A percentile compares a stretch with the other conserved stretches of the same genome.
phyloP scores from a whole-genome alignment of 2,797 vertebrate species.

The Oceanodroma leucorhoa region DNA sequence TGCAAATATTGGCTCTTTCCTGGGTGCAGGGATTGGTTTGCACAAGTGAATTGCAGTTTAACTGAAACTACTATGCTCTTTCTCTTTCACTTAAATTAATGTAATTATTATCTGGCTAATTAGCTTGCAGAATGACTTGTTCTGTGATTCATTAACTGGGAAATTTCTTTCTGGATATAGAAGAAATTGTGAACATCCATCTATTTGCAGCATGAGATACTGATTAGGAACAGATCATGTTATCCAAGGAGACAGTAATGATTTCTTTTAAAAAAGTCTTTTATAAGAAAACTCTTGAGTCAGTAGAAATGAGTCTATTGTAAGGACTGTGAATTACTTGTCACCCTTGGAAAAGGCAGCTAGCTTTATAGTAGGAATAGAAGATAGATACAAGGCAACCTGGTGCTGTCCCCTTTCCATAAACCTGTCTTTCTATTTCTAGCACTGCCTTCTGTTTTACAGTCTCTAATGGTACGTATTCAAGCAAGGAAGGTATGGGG shows the following conservation, averaged over 20 bases:
- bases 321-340: slow-evolving; percentile 7
- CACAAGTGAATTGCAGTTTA: slow-evolving; percentile 60
- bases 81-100: slow-evolving; percentile 69
- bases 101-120: slow-evolving; percentile 71
- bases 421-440: not conserved
- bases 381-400: not conserved
- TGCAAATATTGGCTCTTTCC: slow-evolving; percentile 68
- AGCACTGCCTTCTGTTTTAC: not conserved
- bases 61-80: slow-evolving; percentile 25
- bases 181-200: slow-evolving; percentile 1
- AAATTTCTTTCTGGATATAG: slow-evolving; percentile 36
- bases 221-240: not conserved
- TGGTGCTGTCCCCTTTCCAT: not conserved
- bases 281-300: not conserved
- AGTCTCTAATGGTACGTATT: not conserved
- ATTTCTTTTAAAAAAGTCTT: slow-evolving; percentile 27
- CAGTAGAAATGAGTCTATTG: not conserved
- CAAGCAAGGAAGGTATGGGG: not conserved
- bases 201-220: slow-evolving; percentile 13
- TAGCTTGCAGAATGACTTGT: slow-evolving; percentile 44
- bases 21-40: slow-evolving; percentile 39
- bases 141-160: slow-evolving; percentile 59
- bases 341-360: not conserved
- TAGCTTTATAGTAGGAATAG: not conserved
- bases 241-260: not conserved